Percentiles rank a stretch among this genome's conserved stretches.
phyloP scores from a whole-genome alignment of 2,888 invertebrate species.

The Xiphydria camelus region DNA sequence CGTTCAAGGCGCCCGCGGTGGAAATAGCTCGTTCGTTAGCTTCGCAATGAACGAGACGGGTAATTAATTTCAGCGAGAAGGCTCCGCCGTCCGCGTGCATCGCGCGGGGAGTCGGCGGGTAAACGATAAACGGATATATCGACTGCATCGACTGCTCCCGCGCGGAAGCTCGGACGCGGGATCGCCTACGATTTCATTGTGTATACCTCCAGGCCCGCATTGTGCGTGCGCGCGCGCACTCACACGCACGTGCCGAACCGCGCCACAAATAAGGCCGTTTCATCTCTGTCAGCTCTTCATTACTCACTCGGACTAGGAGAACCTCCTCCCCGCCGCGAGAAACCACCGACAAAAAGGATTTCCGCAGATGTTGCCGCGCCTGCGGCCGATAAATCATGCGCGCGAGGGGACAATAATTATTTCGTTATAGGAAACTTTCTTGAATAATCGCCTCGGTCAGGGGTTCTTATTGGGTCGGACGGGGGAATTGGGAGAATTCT shows the following conservation, averaged over 20 bases:
- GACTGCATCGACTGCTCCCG: conserved; percentile 26
- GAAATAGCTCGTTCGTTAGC: too few relatives aligned
- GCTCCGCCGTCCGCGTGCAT: too few relatives aligned
- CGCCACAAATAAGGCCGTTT: conserved; percentile 38
- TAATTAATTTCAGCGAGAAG: conserved; percentile 37
- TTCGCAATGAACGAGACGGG: too few relatives aligned
- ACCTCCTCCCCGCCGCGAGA: conserved; percentile 11
- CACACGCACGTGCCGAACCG: conserved; percentile 12
- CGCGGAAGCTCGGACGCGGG: conserved; percentile 19
- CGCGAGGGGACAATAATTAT: conserved; percentile 4
- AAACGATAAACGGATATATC: conserved; percentile 27
- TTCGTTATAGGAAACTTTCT: conserved; percentile 5
- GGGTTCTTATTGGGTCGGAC: too few relatives aligned
- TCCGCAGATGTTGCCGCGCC: conserved; percentile 20
- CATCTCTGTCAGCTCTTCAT: conserved; percentile 41
- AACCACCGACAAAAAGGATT: conserved; percentile 27
- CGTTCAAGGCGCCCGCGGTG: too few relatives aligned
- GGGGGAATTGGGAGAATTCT: too few relatives aligned
- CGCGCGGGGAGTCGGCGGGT: conserved; percentile 17
- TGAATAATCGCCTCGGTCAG: conserved; percentile 2
- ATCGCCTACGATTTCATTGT: conserved; percentile 13
- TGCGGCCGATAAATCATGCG: conserved; percentile 23
- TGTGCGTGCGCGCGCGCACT: conserved; percentile 12
- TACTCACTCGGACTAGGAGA: conserved; percentile 27
- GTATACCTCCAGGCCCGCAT: conserved; percentile 1